Base-by-base conservation (phyloP, 2,888 invertebrate species). In the Carabus problematicus region DNA sequence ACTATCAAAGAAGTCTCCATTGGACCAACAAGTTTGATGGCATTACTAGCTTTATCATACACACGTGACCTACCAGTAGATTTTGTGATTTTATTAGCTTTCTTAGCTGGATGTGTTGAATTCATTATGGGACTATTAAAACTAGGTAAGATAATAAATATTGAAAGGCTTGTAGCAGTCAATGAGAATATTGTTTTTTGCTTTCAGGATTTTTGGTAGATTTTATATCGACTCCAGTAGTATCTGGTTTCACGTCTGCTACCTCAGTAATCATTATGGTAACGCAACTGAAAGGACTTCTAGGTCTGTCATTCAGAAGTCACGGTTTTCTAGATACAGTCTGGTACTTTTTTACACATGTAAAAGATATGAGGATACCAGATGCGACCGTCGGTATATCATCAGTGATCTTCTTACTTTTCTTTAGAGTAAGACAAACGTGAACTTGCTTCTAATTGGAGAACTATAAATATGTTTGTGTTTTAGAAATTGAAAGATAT, bases 11-110 rank as follows among this genome's bases (percentile, higher is more conserved):
- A 93, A 83, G 93, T 93, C 1, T 92, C 92, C 0, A 93, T 94
- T 73, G 94, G 97, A n/a, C 96, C 97, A 0, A 96, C 97, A 0
- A 95, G 95, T 75, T 86, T 97, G 71, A 94, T 97, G 94, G 91
- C 96, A 42, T 84, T 97, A 62, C 83, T 97, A 75, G 93, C 93
- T 41, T 84, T 90, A 71, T 91, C 92, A 76, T 90, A 88, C 74
- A 90, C 91, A 61, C 84, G 85, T 71, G 88, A 87, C 29, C 86
- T 90, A 74, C 89, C 92, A 0, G 78, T 88, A 0, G 89, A 93
- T 76, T 90, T 89, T 79, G 89, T 91, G 8, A 84, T 93, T 71
- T 85, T 95, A 64, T 84, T 95, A 18, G 87, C 91, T 18, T 93
- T 95, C 79, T 81, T 94, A 8, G 86, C 90, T 7, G 95, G 95